phyloP scores from a whole-genome alignment of 1,140 invertebrate species.

The Cydia amplana region DNA sequence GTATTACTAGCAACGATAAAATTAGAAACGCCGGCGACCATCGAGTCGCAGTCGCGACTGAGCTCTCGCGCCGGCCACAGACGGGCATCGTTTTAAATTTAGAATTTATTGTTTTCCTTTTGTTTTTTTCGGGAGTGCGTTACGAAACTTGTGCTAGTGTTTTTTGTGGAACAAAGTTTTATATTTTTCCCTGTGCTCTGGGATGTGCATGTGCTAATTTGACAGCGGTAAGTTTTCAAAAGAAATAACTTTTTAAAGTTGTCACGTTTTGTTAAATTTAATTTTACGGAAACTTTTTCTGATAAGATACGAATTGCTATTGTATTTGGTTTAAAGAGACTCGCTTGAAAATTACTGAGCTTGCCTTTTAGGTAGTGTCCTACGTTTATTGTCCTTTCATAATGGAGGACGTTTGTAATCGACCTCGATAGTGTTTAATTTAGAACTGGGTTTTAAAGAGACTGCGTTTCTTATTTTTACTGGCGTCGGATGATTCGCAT shows the following conservation, averaged over 20 bases:
- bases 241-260: conserved; percentile 32
- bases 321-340: background rate
- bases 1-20: conserved; percentile 75
- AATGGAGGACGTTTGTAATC: background rate
- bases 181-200: conserved; percentile 49
- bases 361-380: background rate
- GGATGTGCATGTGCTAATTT: conserved; percentile 52
- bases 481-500: conserved; percentile 11
- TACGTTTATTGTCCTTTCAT: conserved; percentile 21
- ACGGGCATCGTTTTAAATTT: conserved; percentile 43
- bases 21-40: conserved; percentile 66
- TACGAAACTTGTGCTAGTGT: conserved; percentile 69
- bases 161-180: conserved; percentile 47
- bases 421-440: conserved; percentile 16
- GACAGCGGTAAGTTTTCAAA: conserved; percentile 36
- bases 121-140: conserved; percentile 60
- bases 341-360: background rate
- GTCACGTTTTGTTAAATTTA: conserved; percentile 24
- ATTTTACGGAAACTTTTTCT: conserved; percentile 17
- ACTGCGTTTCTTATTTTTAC: conserved; percentile 9
- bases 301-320: background rate
- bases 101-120: conserved; percentile 49
- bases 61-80: conserved; percentile 54
- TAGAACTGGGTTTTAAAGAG: conserved; percentile 5
- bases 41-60: conserved; percentile 62